phyloP scores from a whole-genome alignment of 2,113 vertebrate genomes.

The Isurus oxyrinchus region DNA sequence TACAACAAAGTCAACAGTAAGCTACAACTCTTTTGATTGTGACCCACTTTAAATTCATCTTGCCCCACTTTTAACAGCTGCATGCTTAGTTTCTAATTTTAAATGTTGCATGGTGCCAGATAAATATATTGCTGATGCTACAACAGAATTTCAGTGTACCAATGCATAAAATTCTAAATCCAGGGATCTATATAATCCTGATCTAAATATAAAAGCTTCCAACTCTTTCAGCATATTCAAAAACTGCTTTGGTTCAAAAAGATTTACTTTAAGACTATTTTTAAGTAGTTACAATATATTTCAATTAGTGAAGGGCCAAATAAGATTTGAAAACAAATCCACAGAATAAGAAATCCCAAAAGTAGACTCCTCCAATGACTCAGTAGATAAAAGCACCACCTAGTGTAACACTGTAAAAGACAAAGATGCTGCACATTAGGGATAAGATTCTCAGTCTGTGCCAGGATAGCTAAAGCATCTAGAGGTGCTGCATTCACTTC shows the following conservation, averaged over 20 bases:
- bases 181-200: neutral
- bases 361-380: neutral
- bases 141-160: neutral
- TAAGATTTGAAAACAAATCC: neutral
- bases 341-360: neutral
- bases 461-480: neutral
- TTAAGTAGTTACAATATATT: neutral
- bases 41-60: constrained; percentile 15
- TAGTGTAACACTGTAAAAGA: neutral
- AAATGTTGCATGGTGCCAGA: neutral
- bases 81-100: neutral
- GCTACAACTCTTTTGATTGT: neutral
- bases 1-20: neutral
- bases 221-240: neutral
- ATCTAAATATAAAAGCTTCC: neutral
- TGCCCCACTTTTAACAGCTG: neutral
- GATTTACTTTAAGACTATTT: neutral
- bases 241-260: neutral
- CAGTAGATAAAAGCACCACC: neutral
- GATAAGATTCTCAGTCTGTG: neutral
- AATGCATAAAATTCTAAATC: neutral
- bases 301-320: neutral
- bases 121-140: neutral
- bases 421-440: neutral
- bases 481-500: neutral